Evolutionary conservation across 23 tunicate genomes (phyloP).

Genomic region (Oikopleura dioica): DNA sequence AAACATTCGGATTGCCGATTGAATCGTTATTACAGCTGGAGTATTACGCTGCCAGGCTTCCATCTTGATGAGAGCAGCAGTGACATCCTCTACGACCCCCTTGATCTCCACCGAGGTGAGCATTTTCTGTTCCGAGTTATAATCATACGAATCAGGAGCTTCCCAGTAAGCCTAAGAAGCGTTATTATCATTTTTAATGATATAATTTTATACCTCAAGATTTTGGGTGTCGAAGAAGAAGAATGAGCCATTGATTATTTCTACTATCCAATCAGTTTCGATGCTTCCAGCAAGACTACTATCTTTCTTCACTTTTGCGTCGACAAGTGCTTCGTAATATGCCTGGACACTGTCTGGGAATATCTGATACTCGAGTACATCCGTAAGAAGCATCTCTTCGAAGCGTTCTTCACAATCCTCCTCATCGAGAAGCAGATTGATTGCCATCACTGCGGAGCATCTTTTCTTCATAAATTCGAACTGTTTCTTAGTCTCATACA

Average conservation of each 20-base stretch:
- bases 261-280: background rate
- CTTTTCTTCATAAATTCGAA: background rate
- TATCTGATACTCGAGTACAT: conserved; percentile 35
- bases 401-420: conserved; percentile 64
- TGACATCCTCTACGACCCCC: background rate
- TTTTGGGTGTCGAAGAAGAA: background rate
- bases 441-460: conserved; percentile 56
- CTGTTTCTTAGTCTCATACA: background rate
- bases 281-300: background rate
- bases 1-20: background rate
- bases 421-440: conserved; percentile 55
- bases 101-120: background rate
- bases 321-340: conserved; percentile 60
- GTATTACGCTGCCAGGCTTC: background rate
- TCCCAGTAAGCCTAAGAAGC: background rate
- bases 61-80: background rate
- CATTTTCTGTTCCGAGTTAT: background rate
- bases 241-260: background rate
- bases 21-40: background rate
- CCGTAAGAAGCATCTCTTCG: conserved; percentile 32
- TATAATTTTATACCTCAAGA: too few species aligned
- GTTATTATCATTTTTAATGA: too few species aligned
- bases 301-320: conserved; percentile 28
- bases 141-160: background rate
- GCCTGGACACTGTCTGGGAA: conserved; percentile 50